phyloP scores from a whole-genome alignment of 2,888 invertebrate species.

The Sepioteuthis lessoniana region DNA sequence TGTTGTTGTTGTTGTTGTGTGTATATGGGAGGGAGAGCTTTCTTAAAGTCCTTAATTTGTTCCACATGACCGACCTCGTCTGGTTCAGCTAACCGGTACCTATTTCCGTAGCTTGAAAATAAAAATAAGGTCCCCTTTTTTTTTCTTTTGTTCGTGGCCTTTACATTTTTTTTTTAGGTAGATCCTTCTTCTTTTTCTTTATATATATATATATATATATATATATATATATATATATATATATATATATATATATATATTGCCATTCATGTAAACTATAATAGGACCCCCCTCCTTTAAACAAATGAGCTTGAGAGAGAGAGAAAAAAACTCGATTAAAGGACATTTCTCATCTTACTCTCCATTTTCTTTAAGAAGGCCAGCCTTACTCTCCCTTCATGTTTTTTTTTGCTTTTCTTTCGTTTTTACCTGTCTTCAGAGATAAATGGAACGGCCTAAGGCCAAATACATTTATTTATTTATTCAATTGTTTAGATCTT shows the following conservation, averaged over 20 bases:
- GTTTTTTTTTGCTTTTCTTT: neutral
- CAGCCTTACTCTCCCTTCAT: neutral
- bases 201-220: no score
- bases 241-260: no score
- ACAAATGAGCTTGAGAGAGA: neutral
- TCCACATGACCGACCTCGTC: neutral
- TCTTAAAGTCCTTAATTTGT: neutral
- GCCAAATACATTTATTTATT: neutral
- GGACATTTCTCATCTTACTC: constrained; percentile 11
- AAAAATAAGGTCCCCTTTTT: neutral
- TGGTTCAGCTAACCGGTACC: neutral
- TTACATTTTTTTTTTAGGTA: neutral
- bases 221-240: no score
- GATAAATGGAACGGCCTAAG: neutral
- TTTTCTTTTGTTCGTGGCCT: neutral
- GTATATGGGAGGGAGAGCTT: no score
- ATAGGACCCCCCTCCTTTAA: neutral
- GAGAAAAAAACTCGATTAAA: neutral
- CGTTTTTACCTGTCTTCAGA: neutral
- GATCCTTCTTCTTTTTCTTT: neutral
- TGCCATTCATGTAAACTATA: neutral
- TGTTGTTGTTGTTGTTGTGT: no score
- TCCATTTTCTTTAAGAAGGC: neutral
- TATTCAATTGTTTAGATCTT: neutral
- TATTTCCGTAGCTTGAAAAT: no score